Evolutionary conservation across 2,888 invertebrate species (phyloP).

Genomic region (Julus scandinavius): DNA sequence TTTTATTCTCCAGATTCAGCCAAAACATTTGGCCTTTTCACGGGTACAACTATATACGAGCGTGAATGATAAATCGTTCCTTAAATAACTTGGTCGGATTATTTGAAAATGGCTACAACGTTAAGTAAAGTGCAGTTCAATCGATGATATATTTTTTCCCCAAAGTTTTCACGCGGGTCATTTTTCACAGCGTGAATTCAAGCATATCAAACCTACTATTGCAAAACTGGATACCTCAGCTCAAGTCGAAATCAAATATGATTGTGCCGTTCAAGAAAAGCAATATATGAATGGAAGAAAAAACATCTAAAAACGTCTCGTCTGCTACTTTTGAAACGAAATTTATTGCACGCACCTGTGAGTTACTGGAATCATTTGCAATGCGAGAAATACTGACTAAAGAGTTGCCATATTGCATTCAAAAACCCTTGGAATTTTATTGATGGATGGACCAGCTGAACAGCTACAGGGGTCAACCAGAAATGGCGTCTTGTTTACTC

Average conservation of each 20-base stretch:
- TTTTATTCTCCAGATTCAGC: background rate
- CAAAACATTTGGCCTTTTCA: background rate
- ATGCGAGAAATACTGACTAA: conserved; percentile 40
- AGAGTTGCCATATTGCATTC: conserved; percentile 31
- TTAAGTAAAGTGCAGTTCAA: conserved; percentile 26
- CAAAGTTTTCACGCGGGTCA: background rate
- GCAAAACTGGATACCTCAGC: background rate
- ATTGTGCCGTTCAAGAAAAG: background rate
- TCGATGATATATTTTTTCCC: background rate
- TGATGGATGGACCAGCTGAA: background rate
- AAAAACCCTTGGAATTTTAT: background rate
- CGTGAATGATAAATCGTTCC: conserved; percentile 15
- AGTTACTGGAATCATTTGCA: conserved; percentile 18
- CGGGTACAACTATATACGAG: background rate
- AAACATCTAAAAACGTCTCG: background rate
- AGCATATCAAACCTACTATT: conserved; percentile 28
- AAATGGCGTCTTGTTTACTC: background rate
- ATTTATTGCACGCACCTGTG: conserved; percentile 43
- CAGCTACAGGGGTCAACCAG: background rate
- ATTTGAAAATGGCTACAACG: conserved; percentile 29
- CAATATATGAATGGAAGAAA: background rate
- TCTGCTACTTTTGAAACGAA: conserved; percentile 30
- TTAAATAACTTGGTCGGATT: conserved; percentile 28
- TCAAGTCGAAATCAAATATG: conserved; percentile 25
- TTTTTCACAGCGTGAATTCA: conserved; percentile 35